Evolutionary conservation across 2,113 vertebrate genomes (phyloP), one percentile per base, ranked within the genome.

Genomic region (Paradoxurus hermaphroditus): DNA sequence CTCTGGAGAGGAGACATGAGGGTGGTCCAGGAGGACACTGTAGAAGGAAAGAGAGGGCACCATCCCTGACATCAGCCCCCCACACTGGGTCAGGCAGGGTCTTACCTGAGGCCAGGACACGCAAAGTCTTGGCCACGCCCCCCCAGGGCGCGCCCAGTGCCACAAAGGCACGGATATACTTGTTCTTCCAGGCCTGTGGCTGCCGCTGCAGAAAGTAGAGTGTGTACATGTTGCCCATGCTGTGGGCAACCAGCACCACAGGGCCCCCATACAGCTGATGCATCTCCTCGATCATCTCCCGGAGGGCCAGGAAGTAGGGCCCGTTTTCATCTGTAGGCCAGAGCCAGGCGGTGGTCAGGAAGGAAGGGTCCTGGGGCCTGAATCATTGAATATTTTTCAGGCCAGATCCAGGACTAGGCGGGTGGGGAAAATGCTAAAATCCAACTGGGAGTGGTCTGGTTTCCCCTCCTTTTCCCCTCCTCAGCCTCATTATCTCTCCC

Each of bases 221-320:
- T 0, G 99, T 99, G 98, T 99, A 99, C 99, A 99, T 99, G 96
- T 99, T 99, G 31, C 99, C 99, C 99, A 99, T 99, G 53, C 99
- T 99, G 98, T 99, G 99, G 84, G 99, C 99, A 11, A 99, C 99
- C 70, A 99, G 98, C 62, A 99, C 99, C 95, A 99, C 99, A 0
- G 99, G 99, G 79, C 99, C 98, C 0, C 99, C 99, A 2, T 99
- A 99, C 49, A 99, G 98, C 94, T 99, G 98, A 5, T 99, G 98
- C 99, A 99, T 99, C 7, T 98, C 98, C 98, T 99, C 99, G 27
- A 99, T 99, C 99, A 99, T 99, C 98, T 98, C 95, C 97, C 99
- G 99, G 96, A 99, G 99, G 0, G 97, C 98, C 98, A 99, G 96
- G 98, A 99, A 99, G 96, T 99, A 99, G 7, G 99, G 98, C 97